Evolutionary conservation across 35 echinoderm and acorn worm species (phyloP), one percentile per base, ranked within the genome.

Genomic region (Chiridota heheva): DNA sequence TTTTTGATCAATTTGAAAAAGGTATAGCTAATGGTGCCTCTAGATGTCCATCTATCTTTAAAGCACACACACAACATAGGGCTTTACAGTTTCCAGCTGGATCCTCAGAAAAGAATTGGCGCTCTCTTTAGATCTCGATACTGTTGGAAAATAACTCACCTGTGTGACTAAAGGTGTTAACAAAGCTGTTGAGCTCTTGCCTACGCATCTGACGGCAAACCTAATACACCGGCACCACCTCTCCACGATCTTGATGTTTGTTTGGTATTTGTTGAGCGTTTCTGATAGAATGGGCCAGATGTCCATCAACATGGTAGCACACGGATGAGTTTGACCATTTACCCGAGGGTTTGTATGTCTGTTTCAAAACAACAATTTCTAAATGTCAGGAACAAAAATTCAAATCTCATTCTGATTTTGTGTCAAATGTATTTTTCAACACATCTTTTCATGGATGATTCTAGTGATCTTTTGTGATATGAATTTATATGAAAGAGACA

Each of bases 261-360:
- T 84, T 67, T 98, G 87, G 69, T 98, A 98, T 60, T 73, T 91
- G 31, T 43, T 69, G 53, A 81, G 76, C 7, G 80, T 81, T 18
- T 86, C 75, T 1, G 95, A 98, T 77, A 98, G 44, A 20, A 98
- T 76, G 25, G 89, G 95, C 95, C 95, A 98, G 68, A 91, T 91
- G 18, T 90, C 89, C 36, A 84, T 80, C 2, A 98, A 58, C 7
- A 91, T 40, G 22, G 87, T 72, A 2, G 86, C 83, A 42, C 95
- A 98, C 0, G 95, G 95, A 76, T 98, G 95, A 1, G 73, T 41
- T 40, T 98, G 89, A 18, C 95, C 95, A 39, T 98, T 98, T 27
- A 91, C 70, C 3, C 16, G 66, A 16, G 90, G 73, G 42, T 80
- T 91, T n/a, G 95, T 91, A 56, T 98, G 78, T 70, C 95, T 91